A percentile compares a stretch with the other conserved stretches of the same genome.
phyloP scores from a whole-genome alignment of 2,113 vertebrate species.

The Cyphomyrus discorhynchus region DNA sequence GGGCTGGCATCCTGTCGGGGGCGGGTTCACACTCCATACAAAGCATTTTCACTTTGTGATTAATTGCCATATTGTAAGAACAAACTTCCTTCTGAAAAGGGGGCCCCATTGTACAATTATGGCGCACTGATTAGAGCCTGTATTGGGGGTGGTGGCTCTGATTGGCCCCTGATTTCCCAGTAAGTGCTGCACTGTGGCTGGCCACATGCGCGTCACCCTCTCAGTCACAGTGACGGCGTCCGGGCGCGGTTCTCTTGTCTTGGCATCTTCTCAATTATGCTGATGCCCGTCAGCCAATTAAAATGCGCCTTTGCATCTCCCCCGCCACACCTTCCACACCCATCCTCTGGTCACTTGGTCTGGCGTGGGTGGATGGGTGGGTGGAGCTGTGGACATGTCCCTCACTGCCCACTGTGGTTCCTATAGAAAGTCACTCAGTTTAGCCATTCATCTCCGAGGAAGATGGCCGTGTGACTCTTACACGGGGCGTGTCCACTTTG shows the following conservation, averaged over 20 bases:
- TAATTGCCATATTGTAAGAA: not conserved
- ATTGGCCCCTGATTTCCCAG: not conserved
- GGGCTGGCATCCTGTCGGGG: not conserved
- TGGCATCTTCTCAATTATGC: slow-evolving; percentile 59
- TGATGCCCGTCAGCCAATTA: slow-evolving; percentile 57
- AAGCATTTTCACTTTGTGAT: not conserved
- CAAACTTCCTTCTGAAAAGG: not conserved
- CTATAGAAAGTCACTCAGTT: not conserved
- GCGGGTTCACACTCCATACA: not conserved
- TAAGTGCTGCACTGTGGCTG: not conserved
- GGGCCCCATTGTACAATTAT: not conserved
- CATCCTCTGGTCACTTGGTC: slow-evolving; percentile 52
- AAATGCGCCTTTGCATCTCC: slow-evolving; percentile 58
- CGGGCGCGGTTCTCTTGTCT: slow-evolving; percentile 45
- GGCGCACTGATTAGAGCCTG: not conserved
- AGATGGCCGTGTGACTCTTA: not conserved
- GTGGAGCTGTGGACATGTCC: not conserved
- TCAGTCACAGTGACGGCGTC: slow-evolving; percentile 38
- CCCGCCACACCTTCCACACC: slow-evolving; percentile 63
- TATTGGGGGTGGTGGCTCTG: not conserved
- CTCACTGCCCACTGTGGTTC: not conserved
- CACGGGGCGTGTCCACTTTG: not conserved
- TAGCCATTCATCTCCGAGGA: not conserved
- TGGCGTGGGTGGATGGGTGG: slow-evolving; percentile 25
- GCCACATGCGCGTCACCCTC: slow-evolving; percentile 21